Conservation (phyloP, 2,888 invertebrate species). For the Watsonalla binaria region DNA sequence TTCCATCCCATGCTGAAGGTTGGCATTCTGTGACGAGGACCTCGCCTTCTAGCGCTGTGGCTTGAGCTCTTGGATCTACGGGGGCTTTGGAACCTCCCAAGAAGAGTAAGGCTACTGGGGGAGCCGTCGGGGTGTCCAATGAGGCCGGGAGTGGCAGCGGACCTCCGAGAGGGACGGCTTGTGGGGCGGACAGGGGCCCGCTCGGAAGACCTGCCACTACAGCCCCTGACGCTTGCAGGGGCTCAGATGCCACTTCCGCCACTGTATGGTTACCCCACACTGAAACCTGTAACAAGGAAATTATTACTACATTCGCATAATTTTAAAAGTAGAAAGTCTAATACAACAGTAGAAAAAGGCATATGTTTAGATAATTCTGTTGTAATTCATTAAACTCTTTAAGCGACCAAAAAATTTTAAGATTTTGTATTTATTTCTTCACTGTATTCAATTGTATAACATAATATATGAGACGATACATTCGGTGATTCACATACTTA, state of each 20-base stretch:
- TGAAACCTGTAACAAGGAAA: slow-evolving; percentile 49
- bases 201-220: slow-evolving; percentile 59
- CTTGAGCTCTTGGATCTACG: slow-evolving; percentile 79
- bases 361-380: no score
- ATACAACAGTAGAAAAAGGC: no score
- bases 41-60: slow-evolving; percentile 79
- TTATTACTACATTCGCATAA: neutral
- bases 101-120: slow-evolving; percentile 70
- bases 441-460: neutral
- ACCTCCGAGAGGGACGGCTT: slow-evolving; percentile 46
- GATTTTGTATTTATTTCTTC: no score
- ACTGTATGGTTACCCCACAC: slow-evolving; percentile 65
- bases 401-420: no score
- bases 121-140: slow-evolving; percentile 34
- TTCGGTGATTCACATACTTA: neutral
- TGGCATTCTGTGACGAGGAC: slow-evolving; percentile 81
- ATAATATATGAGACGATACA: neutral
- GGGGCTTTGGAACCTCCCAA: slow-evolving; percentile 82
- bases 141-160: slow-evolving; percentile 49
- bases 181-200: slow-evolving; percentile 56
- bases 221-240: slow-evolving; percentile 64
- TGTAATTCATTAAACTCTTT: no score
- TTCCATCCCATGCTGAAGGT: slow-evolving; percentile 75
- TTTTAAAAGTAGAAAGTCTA: neutral
- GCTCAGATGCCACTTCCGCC: slow-evolving; percentile 66